Evolutionary conservation across 2,113 vertebrate species (phyloP), one percentile per base, ranked within the genome.

Genomic region (Malurus melanocephalus): DNA sequence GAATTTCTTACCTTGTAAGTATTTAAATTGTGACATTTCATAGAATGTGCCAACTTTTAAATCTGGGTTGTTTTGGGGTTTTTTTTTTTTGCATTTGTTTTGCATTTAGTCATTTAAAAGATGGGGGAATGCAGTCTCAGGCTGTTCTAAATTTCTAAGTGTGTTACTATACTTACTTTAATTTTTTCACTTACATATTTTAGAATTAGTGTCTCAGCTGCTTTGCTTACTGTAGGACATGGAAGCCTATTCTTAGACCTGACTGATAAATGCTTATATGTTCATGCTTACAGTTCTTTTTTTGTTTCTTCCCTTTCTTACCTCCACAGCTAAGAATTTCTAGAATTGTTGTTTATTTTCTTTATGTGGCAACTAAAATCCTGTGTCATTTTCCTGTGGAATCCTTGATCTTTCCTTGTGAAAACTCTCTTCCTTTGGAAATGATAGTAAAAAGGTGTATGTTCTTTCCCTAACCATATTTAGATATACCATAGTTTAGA

Each of bases 1-100:
- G 6, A 43, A 22, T 94, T 88, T 87, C 60, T 62, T 90, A 64
- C 49, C 32, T 38, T 4, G 84, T 94, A 78, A 95, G 92, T 94
- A 92, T 88, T 88, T 79, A 67, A 81, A 65, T 84, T 19, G 20
- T 33, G 13, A 65, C 5, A 38, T 92, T 79, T 49, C 38, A 22
- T 75, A 49, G 42, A 80, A 38, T 0, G 0, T 22, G 10, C 33
- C 42, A 60, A 2, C 35, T 84, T 79, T 80, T 1, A 67, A 32
- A 32, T 72, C 28, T 42, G 17, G 13, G 9, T 17, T 51, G 21
- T 45, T 67, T 42, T 48, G 42, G 13, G 17, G 13, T 14, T 7
- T 2, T 11, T 49, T 33, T 33, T 33, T 51, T 74, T 90, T 85
- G 21, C 40, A 56, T 85, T 91, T 89, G 24, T 75, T 94, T 90